phyloP scores from a whole-genome alignment of 2,888 invertebrate genomes.

The Mayetiola destructor region DNA sequence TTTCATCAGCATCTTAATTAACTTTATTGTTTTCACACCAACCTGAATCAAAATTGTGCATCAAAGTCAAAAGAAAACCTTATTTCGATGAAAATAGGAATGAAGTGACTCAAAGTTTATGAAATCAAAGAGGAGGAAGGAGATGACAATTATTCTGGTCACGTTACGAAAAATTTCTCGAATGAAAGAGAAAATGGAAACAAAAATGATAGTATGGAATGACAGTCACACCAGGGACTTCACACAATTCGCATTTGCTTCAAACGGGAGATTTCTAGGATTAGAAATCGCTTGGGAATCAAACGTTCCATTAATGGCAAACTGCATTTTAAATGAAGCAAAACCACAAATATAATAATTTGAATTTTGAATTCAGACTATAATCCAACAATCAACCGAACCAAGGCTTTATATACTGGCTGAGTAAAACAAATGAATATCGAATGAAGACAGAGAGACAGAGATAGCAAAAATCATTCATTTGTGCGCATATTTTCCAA shows the following conservation, averaged over 20 bases:
- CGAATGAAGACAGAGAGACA: too few species aligned
- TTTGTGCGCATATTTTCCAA: too few species aligned
- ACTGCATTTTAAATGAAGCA: constrained; percentile 12
- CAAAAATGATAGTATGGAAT: background rate
- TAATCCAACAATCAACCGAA: too few species aligned
- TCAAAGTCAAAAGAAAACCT: background rate
- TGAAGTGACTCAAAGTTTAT: background rate
- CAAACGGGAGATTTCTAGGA: background rate
- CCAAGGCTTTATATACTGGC: too few species aligned
- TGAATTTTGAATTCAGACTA: too few species aligned
- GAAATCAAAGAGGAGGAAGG: too few species aligned
- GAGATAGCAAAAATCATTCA: too few species aligned
- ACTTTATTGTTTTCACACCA: constrained; percentile 1
- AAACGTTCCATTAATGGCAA: constrained; percentile 1
- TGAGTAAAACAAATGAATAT: too few species aligned
- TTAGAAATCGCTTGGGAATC: constrained; percentile 9
- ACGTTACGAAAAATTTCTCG: background rate
- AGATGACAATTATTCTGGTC: background rate
- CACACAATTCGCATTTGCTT: too few species aligned
- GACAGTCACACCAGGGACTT: background rate
- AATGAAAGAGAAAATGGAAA: background rate
- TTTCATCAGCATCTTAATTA: constrained; percentile 11
- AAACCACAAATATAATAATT: background rate
- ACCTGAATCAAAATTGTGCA: background rate
- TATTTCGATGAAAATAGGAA: background rate